A percentile compares a stretch with the other conserved stretches of the same genome.
Evolutionary conservation across 2,113 vertebrate species (phyloP).

Genomic region (Lipophrys pholis): DNA sequence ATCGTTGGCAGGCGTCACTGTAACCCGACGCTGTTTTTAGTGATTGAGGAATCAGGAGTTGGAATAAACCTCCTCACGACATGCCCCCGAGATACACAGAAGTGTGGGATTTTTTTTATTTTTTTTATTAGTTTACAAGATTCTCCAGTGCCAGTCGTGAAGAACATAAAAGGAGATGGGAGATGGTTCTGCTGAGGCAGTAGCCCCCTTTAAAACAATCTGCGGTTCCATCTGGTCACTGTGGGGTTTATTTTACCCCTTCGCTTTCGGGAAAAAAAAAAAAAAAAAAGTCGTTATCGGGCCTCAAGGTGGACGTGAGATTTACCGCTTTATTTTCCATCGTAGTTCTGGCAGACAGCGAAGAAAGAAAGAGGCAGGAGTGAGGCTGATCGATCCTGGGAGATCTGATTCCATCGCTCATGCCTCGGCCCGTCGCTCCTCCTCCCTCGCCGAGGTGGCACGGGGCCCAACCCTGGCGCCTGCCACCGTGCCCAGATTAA

Average conservation of each 20-base stretch:
- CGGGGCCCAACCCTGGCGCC: slow-evolving; percentile 69
- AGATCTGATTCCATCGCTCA: slow-evolving; percentile 59
- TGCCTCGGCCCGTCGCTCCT: slow-evolving; percentile 52
- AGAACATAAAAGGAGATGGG: slow-evolving; percentile 52
- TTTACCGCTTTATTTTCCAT: not conserved
- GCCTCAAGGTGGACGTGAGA: slow-evolving; percentile 45
- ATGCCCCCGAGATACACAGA: slow-evolving; percentile 24
- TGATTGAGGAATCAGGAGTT: slow-evolving; percentile 50
- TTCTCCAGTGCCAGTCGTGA: slow-evolving; percentile 35
- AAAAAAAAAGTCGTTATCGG: slow-evolving; percentile 54
- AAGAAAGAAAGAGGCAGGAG: slow-evolving; percentile 1
- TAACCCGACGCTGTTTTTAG: slow-evolving; percentile 51
- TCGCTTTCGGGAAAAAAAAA: slow-evolving; percentile 4
- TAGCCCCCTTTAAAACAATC: slow-evolving; percentile 73
- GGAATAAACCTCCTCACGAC: slow-evolving; percentile 50
- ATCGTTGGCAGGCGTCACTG: slow-evolving; percentile 54
- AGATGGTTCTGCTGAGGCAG: slow-evolving; percentile 74
- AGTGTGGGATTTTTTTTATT: slow-evolving; percentile 1
- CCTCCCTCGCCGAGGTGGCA: slow-evolving; percentile 70
- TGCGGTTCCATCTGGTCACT: slow-evolving; percentile 80
- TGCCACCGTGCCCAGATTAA: slow-evolving; percentile 77
- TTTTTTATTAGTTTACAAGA: not conserved
- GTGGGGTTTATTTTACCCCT: slow-evolving; percentile 46
- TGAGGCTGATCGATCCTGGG: slow-evolving; percentile 53
- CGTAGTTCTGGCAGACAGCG: not conserved